A percentile compares a stretch with the other conserved stretches of the same genome.
phyloP scores from a whole-genome alignment of 2,797 vertebrate genomes.

The Anolis apletophallus region DNA sequence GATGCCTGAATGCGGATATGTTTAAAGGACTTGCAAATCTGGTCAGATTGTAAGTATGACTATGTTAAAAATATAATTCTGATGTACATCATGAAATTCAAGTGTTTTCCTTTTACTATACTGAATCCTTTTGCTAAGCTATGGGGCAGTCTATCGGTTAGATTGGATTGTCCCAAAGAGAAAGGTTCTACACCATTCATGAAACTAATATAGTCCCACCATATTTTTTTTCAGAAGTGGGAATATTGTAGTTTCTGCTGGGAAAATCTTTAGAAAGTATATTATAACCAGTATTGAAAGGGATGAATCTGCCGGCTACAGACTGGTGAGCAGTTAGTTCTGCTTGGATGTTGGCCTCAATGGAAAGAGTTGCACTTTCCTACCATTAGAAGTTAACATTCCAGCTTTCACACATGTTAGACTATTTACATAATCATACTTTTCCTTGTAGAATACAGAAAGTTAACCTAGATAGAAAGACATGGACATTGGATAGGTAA shows the following conservation, averaged over 20 bases:
- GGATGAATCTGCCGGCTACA: background rate
- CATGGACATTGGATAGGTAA: background rate
- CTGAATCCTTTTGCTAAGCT: background rate
- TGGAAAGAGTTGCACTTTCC: background rate
- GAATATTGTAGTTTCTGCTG: background rate
- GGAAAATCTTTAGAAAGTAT: background rate
- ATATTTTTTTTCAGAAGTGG: background rate
- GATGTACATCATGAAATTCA: background rate
- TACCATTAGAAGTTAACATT: background rate
- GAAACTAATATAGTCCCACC: background rate
- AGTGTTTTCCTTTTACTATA: background rate
- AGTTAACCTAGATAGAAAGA: background rate
- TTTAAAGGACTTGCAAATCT: slow-evolving; percentile 93
- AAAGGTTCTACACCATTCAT: background rate
- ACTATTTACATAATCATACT: too few relatives aligned
- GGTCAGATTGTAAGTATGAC: slow-evolving; percentile 91
- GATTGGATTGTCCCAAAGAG: background rate
- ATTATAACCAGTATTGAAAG: background rate
- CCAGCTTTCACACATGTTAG: background rate
- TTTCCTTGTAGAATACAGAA: background rate
- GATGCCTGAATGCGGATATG: slow-evolving; percentile 92
- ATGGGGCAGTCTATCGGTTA: background rate
- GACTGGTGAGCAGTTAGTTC: too few relatives aligned
- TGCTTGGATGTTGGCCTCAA: background rate
- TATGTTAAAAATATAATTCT: background rate